These are phyloP conservation scores for Ctenodactylus gundi DNA, from an alignment of 2,113 vertebrate genomes.

Conservation along the genomic window DNA sequence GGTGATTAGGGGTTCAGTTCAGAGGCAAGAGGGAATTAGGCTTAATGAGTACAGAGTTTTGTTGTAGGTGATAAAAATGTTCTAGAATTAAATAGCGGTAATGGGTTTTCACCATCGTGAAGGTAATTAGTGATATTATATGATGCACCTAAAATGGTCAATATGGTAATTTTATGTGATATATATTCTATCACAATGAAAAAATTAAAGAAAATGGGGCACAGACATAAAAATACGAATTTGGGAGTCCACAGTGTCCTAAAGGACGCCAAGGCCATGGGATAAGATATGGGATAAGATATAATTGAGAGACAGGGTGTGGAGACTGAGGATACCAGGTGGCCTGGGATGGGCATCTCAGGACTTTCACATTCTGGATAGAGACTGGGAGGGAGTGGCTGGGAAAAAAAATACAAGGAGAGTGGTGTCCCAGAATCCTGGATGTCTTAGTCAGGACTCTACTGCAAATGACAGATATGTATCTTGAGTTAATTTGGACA, in stretches of 20 bases:
- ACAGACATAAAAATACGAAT: neutral
- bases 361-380: neutral
- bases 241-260: neutral
- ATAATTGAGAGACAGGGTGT: neutral
- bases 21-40: neutral
- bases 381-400: neutral
- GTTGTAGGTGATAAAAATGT: neutral
- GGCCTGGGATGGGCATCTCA: neutral
- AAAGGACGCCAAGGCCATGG: neutral
- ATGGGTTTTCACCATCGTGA: neutral
- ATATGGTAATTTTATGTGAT: neutral
- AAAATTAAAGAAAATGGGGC: neutral
- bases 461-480: neutral
- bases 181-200: neutral
- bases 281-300: neutral
- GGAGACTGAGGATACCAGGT: neutral
- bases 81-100: neutral
- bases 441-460: neutral
- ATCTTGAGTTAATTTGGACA: neutral
- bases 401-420: neutral
- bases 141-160: neutral
- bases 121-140: neutral
- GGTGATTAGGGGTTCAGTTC: neutral
- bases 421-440: neutral
- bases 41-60: neutral